Evolutionary conservation across 2,888 invertebrate species (phyloP).

Genomic region (Onchidella celtica): DNA sequence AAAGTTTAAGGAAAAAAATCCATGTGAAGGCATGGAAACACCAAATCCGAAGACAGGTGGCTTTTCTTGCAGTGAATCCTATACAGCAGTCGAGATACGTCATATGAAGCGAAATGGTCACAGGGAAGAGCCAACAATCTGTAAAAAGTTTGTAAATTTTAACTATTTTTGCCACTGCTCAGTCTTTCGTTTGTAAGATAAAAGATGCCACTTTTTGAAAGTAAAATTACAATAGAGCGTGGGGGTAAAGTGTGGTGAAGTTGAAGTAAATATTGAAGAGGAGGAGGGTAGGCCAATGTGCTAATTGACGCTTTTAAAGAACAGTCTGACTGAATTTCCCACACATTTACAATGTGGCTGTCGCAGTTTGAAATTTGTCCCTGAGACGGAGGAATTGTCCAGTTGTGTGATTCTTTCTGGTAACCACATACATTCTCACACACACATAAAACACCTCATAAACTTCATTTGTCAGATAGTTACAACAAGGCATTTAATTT

Average conservation of each 20-base stretch:
- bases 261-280: no score
- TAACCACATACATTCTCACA: no score
- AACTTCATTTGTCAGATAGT: no score
- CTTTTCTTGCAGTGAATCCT: conserved; percentile 63
- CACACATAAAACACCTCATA: no score
- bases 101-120: conserved; percentile 46
- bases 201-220: not conserved
- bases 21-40: conserved; percentile 46
- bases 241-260: not conserved
- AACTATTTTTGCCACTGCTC: not conserved
- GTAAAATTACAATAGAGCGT: not conserved
- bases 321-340: no score
- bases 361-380: no score
- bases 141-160: conserved; percentile 6
- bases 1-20: conserved; percentile 20
- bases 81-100: conserved; percentile 60
- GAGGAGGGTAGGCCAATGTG: not conserved
- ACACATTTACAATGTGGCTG: no score
- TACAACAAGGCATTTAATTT: no score
- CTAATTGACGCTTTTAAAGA: no score
- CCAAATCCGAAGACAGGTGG: conserved; percentile 68
- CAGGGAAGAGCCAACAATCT: not conserved
- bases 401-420: no score
- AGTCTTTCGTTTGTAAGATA: not conserved
- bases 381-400: no score